Conservation (phyloP, 2,113 vertebrate genomes). For the Hemiprocne comata region DNA sequence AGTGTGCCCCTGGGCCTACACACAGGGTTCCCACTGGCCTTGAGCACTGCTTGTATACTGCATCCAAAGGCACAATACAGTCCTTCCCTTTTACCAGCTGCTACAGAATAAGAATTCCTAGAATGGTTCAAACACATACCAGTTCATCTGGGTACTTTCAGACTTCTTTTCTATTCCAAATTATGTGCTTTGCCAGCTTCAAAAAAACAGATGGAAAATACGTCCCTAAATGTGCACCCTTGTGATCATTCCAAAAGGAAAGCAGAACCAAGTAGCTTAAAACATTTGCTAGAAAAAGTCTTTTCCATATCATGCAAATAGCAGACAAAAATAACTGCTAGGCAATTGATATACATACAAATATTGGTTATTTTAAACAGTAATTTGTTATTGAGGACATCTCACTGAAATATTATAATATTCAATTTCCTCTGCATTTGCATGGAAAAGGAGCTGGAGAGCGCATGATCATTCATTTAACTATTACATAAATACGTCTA, state of each 20-base stretch:
- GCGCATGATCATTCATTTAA: slow-evolving; percentile 62
- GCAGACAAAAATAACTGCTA: slow-evolving; percentile 72
- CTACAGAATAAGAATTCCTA: slow-evolving; percentile 36
- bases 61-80: slow-evolving; percentile 18
- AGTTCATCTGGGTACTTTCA: slow-evolving; percentile 53
- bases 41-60: neutral
- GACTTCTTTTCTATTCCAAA: slow-evolving; percentile 54
- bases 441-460: slow-evolving; percentile 57
- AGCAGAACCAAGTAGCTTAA: slow-evolving; percentile 67
- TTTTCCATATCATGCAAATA: slow-evolving; percentile 72
- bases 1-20: neutral
- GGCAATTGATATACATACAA: slow-evolving; percentile 73
- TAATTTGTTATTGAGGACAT: slow-evolving; percentile 70
- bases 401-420: slow-evolving; percentile 69
- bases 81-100: slow-evolving; percentile 16
- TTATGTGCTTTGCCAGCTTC: slow-evolving; percentile 64
- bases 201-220: slow-evolving; percentile 66
- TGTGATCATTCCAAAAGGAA: slow-evolving; percentile 70
- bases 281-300: slow-evolving; percentile 59
- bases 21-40: neutral
- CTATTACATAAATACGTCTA: slow-evolving; percentile 60
- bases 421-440: slow-evolving; percentile 68
- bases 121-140: slow-evolving; percentile 28
- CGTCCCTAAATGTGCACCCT: slow-evolving; percentile 62
- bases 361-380: slow-evolving; percentile 73